These are phyloP conservation scores for Amphipoea oculea DNA, from an alignment of 2,888 invertebrate genomes.

Conservation along the genomic window DNA sequence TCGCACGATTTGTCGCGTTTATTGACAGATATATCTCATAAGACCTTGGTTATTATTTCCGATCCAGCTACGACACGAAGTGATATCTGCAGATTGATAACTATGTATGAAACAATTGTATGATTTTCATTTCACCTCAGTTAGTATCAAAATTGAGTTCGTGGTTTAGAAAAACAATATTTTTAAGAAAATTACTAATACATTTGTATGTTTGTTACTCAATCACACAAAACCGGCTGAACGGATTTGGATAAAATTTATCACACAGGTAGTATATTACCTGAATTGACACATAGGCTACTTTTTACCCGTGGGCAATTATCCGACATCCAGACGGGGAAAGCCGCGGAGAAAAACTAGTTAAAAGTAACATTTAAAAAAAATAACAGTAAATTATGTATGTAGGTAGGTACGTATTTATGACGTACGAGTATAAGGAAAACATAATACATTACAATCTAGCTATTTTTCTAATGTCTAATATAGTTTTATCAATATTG, in stretches of 20 bases:
- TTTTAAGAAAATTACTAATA: neutral
- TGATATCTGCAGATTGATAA: neutral
- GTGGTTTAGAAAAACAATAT: neutral
- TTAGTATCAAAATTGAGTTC: neutral
- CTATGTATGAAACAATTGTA: neutral
- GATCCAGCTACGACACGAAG: neutral
- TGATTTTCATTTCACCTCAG: neutral
- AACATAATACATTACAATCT: conserved; percentile 1
- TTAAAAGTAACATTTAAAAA: neutral
- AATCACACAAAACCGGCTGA: neutral
- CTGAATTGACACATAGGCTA: neutral
- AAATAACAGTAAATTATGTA: neutral
- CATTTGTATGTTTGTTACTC: neutral
- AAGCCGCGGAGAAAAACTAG: neutral
- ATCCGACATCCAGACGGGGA: no score
- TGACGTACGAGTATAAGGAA: conserved; percentile 22
- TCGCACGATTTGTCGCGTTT: neutral
- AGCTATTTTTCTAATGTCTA: conserved; percentile 16
- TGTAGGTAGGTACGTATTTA: neutral
- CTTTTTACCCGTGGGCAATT: neutral
- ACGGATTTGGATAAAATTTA: no score
- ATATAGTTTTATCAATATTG: conserved; percentile 13
- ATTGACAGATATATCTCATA: neutral
- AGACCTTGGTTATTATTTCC: neutral
- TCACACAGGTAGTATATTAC: no score